These are phyloP conservation scores for Brachyhypopomus occidentalis DNA, from an alignment of 2,113 vertebrate genomes.

Conservation along the genomic window DNA sequence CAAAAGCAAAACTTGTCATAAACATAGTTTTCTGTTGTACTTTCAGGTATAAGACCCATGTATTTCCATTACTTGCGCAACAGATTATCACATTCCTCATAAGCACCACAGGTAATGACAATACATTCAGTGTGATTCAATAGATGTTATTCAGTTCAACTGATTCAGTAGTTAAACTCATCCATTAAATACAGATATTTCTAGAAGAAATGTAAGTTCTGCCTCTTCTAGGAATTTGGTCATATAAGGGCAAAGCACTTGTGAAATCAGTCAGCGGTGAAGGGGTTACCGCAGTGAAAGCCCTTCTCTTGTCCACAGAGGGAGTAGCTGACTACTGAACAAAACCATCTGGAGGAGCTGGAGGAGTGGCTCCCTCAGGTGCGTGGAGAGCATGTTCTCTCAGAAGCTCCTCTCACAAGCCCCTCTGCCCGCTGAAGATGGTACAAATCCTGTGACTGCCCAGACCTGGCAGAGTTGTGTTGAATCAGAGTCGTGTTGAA, in stretches of 20 bases:
- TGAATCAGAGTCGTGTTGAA: too few relatives aligned
- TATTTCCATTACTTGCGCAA: too few relatives aligned
- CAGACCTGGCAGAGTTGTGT: not conserved
- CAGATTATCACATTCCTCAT: too few relatives aligned
- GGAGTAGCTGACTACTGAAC: constrained; percentile 8
- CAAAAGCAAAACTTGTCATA: too few relatives aligned
- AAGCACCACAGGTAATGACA: too few relatives aligned
- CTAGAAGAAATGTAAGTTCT: not conserved
- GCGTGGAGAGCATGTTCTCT: constrained; percentile 34
- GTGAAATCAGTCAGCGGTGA: constrained; percentile 13
- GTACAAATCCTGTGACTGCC: constrained; percentile 23
- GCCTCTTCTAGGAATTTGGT: not conserved
- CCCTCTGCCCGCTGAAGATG: constrained; percentile 36
- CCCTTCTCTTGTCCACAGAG: not conserved
- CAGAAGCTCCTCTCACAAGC: constrained; percentile 38
- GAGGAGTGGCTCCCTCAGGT: constrained; percentile 32
- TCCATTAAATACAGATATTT: not conserved
- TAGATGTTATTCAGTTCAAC: too few relatives aligned
- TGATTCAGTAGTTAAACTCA: too few relatives aligned
- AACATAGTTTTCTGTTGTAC: too few relatives aligned
- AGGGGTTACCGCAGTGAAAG: not conserved
- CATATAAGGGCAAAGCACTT: constrained; percentile 7
- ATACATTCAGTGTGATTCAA: too few relatives aligned
- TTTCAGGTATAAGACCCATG: too few relatives aligned
- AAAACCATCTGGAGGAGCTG: constrained; percentile 39